Base-by-base conservation (phyloP, 1,140 invertebrate genomes). In the Aporrectodea caliginosa region DNA sequence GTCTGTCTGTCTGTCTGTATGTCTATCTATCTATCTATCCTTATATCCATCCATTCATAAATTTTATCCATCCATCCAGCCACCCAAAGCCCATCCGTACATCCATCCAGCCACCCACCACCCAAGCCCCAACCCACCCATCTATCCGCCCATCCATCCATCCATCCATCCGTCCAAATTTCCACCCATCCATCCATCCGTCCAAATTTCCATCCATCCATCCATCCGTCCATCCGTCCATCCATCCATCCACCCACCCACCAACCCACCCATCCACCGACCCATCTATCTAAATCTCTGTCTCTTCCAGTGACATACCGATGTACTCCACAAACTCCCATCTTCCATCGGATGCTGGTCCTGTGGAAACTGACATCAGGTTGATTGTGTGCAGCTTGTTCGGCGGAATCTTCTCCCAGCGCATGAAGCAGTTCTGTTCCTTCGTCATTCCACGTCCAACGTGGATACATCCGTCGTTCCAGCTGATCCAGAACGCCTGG, bases 301-400 rank as follows among this genome's bases (percentile, higher is more conserved):
- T n/a, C n/a, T n/a, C n/a, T n/a, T 58, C 22, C 22, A 6, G 6
- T 58, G 43, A 58, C 43, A 58, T 58, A 58, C 43, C 6, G 30
- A 78, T 69, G 77, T 78, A 78, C 79, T 88, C 87, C 16, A 85
- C 84, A 82, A 88, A 88, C 81, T 88, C 87, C 85, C 86, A 88
- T 68, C 84, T 83, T 2, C 86, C 87, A 69, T 83, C 83, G 0
- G 84, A 84, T 16, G 78, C 79, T 27, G 83, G 83, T n/a, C 83
- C 84, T 12, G 86, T 88, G 14, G 87, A 84, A 12, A 88, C 85
- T 33, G 86, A 84, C 71, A 88, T 79, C 73, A 85, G 86, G 75
- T 86, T 88, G 29, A 88, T 81, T 30, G 83, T 79, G 79, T 86
- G 86, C 72, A 83, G 84, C 79, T 83, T 84, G 35, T 85, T 84